Conservation (phyloP, 2,797 vertebrate species). For the Vultur gryphus region DNA sequence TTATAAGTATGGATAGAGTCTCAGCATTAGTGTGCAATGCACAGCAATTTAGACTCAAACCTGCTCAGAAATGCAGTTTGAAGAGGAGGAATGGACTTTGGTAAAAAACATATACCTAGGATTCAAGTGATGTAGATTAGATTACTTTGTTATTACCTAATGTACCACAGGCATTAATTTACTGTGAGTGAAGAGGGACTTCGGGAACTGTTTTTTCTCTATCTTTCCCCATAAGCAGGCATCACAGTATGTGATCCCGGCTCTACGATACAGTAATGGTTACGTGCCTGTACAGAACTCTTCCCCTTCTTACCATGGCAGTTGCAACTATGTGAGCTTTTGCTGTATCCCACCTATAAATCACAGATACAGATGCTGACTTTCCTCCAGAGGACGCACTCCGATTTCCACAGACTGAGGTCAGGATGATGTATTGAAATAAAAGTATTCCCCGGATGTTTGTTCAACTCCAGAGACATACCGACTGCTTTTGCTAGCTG, state of each 20-base stretch:
- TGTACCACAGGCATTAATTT: background rate
- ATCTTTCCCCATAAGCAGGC: background rate
- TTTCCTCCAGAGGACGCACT: background rate
- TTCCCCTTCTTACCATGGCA: background rate
- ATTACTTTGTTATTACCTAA: background rate
- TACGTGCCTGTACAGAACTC: background rate
- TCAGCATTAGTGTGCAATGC: background rate
- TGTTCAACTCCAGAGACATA: background rate
- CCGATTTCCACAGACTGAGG: fast-evolving
- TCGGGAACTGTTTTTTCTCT: background rate
- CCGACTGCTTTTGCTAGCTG: background rate
- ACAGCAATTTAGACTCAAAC: background rate
- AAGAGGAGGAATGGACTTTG: background rate
- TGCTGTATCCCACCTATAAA: background rate
- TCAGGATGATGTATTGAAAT: background rate
- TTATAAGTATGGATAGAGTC: background rate
- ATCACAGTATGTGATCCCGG: background rate
- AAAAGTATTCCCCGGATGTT: background rate
- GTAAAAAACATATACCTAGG: background rate
- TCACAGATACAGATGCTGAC: background rate
- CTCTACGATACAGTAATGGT: background rate
- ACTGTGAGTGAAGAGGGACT: background rate
- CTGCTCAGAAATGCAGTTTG: background rate
- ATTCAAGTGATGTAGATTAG: background rate
- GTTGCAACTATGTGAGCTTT: background rate